Evolutionary conservation across 2,888 invertebrate genomes (phyloP).

Genomic region (Tenthredo amoena): DNA sequence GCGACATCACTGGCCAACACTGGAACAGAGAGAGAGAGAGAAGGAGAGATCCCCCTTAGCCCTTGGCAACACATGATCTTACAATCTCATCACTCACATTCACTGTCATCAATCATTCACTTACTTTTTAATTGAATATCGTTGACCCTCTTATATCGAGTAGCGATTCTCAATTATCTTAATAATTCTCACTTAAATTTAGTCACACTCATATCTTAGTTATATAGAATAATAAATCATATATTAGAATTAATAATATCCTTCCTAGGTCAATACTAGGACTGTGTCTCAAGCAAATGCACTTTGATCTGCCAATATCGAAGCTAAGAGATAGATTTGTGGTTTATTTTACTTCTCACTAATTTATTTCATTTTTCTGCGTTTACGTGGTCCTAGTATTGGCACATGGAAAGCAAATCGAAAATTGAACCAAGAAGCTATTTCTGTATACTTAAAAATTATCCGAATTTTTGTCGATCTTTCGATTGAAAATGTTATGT

Average conservation of each 20-base stretch:
- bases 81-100: conserved; percentile 64
- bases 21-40: conserved; percentile 72
- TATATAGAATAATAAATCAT: conserved; percentile 48
- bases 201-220: conserved; percentile 54
- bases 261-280: conserved; percentile 37
- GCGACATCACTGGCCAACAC: conserved; percentile 75
- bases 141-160: conserved; percentile 26
- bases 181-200: conserved; percentile 42
- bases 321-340: not conserved
- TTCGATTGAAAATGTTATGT: not conserved
- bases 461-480: conserved; percentile 4
- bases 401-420: conserved; percentile 4
- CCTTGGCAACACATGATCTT: conserved; percentile 60
- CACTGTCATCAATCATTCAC: conserved; percentile 69
- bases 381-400: conserved; percentile 31
- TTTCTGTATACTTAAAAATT: not conserved
- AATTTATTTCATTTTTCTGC: not conserved
- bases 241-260: conserved; percentile 36
- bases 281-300: conserved; percentile 7
- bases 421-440: conserved; percentile 18
- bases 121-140: conserved; percentile 27
- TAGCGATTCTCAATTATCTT: conserved; percentile 35
- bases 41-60: conserved; percentile 63
- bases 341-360: not conserved
- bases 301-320: not conserved